phyloP scores from a whole-genome alignment of 2,113 vertebrate species.

The Nannobrachium achirus region DNA sequence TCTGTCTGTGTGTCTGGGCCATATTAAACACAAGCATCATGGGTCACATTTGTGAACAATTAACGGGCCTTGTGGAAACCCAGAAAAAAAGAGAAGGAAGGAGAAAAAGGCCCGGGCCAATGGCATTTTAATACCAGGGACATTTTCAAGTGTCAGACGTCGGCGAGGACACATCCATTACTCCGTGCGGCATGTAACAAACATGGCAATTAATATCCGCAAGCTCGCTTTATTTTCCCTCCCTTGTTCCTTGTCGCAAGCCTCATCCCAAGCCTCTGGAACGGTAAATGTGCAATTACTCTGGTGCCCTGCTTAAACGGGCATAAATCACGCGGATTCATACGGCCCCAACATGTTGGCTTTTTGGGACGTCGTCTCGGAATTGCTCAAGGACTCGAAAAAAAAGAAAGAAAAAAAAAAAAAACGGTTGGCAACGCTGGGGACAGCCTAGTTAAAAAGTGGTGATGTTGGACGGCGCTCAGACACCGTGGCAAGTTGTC shows the following conservation, averaged over 20 bases:
- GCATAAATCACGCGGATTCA: conserved; percentile 63
- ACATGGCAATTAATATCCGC: conserved; percentile 66
- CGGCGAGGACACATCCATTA: conserved; percentile 67
- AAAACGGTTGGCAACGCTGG: conserved; percentile 19
- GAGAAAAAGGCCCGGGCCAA: conserved; percentile 37
- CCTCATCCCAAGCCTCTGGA: conserved; percentile 42
- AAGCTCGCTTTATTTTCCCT: conserved; percentile 43
- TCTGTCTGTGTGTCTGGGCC: conserved; percentile 44
- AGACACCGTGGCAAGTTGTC: conserved; percentile 57
- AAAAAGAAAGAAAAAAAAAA: no score
- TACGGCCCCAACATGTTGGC: conserved; percentile 61
- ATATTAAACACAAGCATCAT: conserved; percentile 58
- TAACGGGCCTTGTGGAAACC: conserved; percentile 40
- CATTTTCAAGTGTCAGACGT: conserved; percentile 70
- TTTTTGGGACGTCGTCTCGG: conserved; percentile 42
- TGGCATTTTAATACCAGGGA: conserved; percentile 73
- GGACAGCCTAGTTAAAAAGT: conserved; percentile 21
- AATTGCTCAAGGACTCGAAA: conserved; percentile 24
- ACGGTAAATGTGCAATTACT: conserved; percentile 55
- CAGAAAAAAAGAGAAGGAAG: conserved; percentile 12
- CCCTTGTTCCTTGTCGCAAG: conserved; percentile 30
- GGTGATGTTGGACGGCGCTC: conserved; percentile 47
- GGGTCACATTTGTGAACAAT: conserved; percentile 77
- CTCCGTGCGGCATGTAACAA: conserved; percentile 60
- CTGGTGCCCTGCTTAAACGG: conserved; percentile 39